Percentiles rank a stretch among this genome's conserved stretches.
Conservation (phyloP, 2,113 vertebrate species). For the Sinocyclocheilus grahami region DNA sequence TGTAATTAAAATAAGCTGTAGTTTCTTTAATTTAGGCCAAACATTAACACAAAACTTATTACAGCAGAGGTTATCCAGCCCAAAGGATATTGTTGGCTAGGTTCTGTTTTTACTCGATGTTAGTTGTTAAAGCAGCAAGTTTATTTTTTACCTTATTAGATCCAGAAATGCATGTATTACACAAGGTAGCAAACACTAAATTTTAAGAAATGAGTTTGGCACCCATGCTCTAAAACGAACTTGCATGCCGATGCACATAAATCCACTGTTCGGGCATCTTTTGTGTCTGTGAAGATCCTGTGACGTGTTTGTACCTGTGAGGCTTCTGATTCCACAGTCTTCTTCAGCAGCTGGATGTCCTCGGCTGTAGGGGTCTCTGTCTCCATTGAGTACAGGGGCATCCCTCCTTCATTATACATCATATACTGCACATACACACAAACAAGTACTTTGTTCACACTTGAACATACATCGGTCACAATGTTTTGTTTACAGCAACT, state of each 20-base stretch:
- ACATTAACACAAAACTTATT: too few species aligned
- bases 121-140: not conserved
- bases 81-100: not conserved
- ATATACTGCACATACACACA: slow-evolving; percentile 75
- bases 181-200: not conserved
- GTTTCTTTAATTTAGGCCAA: too few species aligned
- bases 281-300: not conserved
- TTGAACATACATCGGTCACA: not conserved
- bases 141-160: not conserved
- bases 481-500: not conserved
- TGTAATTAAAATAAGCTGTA: too few species aligned
- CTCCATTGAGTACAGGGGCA: slow-evolving; percentile 90
- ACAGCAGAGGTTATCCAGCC: not conserved
- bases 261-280: not conserved
- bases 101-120: not conserved
- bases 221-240: not conserved
- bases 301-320: slow-evolving; percentile 78
- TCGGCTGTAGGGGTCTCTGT: slow-evolving; percentile 93
- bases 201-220: not conserved
- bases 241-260: not conserved
- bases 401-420: slow-evolving; percentile 83
- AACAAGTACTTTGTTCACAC: slow-evolving; percentile 6
- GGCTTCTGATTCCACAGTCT: slow-evolving; percentile 90
- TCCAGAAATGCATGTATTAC: not conserved
- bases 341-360: slow-evolving; percentile 96